Base-by-base conservation (phyloP, 2,113 vertebrate genomes). In the Corythornis madagascariensis region DNA sequence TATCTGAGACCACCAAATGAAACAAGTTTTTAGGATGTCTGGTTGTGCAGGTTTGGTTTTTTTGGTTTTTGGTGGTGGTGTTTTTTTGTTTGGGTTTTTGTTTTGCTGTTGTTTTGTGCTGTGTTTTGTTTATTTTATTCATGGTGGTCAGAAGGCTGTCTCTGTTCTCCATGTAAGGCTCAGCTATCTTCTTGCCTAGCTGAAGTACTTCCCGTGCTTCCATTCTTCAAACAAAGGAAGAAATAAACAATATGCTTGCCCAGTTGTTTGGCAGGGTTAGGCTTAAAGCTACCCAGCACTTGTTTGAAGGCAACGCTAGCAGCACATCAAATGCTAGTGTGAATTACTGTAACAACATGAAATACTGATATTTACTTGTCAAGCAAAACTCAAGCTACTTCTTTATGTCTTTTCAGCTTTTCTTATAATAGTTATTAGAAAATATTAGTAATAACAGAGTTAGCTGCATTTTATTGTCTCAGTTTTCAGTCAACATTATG, bases 151-250 rank as follows among this genome's bases (percentile, higher is more conserved):
- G 66, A 52, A 67, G 35, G 35, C 29, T 61, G 45, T n/a, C 52
- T 45, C 6, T 63, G 13, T 77, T 92, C 14, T 22, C 13, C 55
- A n/a, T 4, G 2, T 52, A 66, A 56, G 38, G 5, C 16, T 33
- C 48, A 1, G 7, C 38, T 61, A 19, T 88, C 18, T 71, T 91
- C 50, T 75, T 75, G 11, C 12, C 0, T 86, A 88, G 67, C 82
- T 75, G 2, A 88, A 35, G n/a, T 83, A 13, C 48, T 95, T 94
- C 81, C 90, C 82, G 65, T 40, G 72, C n/a, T 50, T 25, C 75
- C 78, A 5, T 84, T 82, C 91, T 64, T 79, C 71, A 83, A 86
- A 91, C 79, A 89, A 85, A 93, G 82, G 65, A 85, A 80, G 69
- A 42, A 72, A n/a, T 2, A 83, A 72, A 66, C 43, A 67, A 28